These are phyloP conservation scores for Rhorus exstirpatorius DNA, from an alignment of 2,888 invertebrate species.

Conservation along the genomic window DNA sequence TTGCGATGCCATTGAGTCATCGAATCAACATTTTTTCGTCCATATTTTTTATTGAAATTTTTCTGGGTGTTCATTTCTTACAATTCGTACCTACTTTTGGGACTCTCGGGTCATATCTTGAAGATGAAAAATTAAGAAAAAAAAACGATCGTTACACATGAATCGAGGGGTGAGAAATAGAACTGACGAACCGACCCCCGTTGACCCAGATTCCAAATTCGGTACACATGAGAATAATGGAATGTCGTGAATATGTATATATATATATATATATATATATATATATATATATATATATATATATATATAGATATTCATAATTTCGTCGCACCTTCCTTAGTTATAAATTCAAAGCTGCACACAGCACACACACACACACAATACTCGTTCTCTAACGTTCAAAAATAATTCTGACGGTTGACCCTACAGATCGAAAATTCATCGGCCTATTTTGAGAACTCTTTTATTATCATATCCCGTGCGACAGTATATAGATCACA, in stretches of 20 bases:
- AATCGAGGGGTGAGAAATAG: constrained; percentile 11
- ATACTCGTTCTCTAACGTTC: not conserved
- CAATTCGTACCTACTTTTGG: too few species aligned
- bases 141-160: too few species aligned
- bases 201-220: constrained; percentile 52
- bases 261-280: too few species aligned
- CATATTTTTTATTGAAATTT: too few species aligned
- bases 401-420: constrained; percentile 12
- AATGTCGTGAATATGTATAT: constrained; percentile 15
- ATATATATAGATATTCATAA: not conserved
- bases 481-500: too few species aligned
- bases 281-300: too few species aligned
- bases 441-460: not conserved
- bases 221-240: constrained; percentile 23
- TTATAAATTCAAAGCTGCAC: not conserved
- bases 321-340: too few species aligned
- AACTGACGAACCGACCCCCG: constrained; percentile 30
- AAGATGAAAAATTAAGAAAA: too few species aligned
- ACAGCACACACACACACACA: not conserved
- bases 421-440: not conserved
- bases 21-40: too few species aligned
- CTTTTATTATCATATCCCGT: not conserved
- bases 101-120: too few species aligned
- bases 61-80: too few species aligned
- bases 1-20: too few species aligned